Base-by-base conservation (phyloP, 2,797 vertebrate species). In the Hyperoplus lanceolatus region DNA sequence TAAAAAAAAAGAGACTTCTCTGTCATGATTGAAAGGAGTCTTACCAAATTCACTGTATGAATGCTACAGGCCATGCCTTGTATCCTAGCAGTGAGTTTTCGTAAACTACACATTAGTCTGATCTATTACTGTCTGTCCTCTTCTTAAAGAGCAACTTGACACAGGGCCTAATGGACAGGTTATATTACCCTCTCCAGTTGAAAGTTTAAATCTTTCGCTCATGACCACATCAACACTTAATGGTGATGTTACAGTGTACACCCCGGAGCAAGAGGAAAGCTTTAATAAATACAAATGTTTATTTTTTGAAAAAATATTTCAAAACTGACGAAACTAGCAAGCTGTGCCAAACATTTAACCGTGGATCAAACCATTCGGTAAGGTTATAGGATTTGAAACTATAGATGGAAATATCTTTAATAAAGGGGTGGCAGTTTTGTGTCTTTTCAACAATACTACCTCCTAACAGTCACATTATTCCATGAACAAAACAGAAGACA, bases 101-200 rank as follows among this genome's bases (percentile, higher is more conserved):
- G n/a, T 54, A 42, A 55, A 56, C 10, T n/a, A 42, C 43, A 46
- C 42, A 55, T 70, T 18, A 46, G 45, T 57, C 16, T 58, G 67
- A 64, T 68, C 57, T 77, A 58, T 50, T 70, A 36, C 41, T 50
- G 36, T 14, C 42, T 58, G 21, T 59, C 59, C 16, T 61, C 29
- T 58, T 58, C 59, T 58, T 51, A 36, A 75, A 53, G 60, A 42
- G 67, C 41, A 55, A 45, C 18, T 4, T 43, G 45, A 59, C 48
- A 46, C 48, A 16, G 38, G 54, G 38, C 45, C 48, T 55, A 41
- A 66, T 58, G 46, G 18, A 14, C 12, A 36, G 4, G 45, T 50
- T 54, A 53, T 21, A 38, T 18, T 45, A 66, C 46, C 15, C 63
- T 66, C 6, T 36, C 53, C 3, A 39, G 36, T 10, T 9, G 10